Evolutionary conservation across 2,797 vertebrate species (phyloP).

Genomic region (Brotula barbata): DNA sequence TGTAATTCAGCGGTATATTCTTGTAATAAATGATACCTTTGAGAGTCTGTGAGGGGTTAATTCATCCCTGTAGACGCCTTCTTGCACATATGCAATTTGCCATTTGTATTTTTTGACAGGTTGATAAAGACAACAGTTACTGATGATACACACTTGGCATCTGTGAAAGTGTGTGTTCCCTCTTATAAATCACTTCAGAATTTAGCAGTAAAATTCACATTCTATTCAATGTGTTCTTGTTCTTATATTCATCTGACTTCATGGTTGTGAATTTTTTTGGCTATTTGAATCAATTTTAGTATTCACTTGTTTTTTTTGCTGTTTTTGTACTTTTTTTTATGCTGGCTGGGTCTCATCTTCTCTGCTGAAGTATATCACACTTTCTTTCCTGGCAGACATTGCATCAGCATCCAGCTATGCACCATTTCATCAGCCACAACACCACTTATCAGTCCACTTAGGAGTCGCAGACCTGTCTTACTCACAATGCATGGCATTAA

Average conservation of each 20-base stretch:
- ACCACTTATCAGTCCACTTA: slow-evolving; percentile 56
- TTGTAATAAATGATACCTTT: no score
- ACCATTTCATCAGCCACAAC: slow-evolving; percentile 53
- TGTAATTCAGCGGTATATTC: no score
- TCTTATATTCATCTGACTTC: slow-evolving; percentile 3
- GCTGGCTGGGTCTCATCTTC: not conserved
- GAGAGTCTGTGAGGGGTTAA: no score
- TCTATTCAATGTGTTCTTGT: slow-evolving; percentile 11
- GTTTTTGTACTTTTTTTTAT: not conserved
- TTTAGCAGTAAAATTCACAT: no score
- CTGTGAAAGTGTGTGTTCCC: no score
- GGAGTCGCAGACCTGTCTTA: slow-evolving; percentile 25
- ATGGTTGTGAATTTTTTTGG: not conserved
- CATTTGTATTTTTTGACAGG: no score
- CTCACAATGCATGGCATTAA: slow-evolving; percentile 26
- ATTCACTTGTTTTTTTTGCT: not conserved
- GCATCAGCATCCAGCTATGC: slow-evolving; percentile 44
- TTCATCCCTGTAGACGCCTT: no score
- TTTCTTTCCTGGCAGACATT: slow-evolving; percentile 31
- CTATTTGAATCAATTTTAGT: not conserved
- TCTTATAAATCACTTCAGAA: no score
- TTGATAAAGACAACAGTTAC: no score
- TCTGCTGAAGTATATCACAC: not conserved
- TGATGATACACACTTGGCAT: no score
- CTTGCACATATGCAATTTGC: no score